Conservation (phyloP, 1,140 invertebrate genomes). For the Battus philenor region DNA sequence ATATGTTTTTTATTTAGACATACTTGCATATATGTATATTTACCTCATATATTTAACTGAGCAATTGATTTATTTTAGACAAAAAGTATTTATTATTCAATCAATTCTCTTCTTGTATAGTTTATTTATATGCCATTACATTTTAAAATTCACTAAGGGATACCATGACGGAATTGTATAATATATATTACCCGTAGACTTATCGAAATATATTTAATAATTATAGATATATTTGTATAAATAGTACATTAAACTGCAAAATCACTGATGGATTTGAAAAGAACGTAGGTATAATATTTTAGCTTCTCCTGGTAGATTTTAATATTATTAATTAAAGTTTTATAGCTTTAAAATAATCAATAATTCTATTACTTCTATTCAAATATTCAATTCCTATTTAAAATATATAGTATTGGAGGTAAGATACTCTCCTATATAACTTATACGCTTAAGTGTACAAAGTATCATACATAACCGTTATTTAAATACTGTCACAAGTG, state of each 20-base stretch:
- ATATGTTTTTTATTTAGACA: no score
- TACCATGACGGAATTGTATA: conserved; percentile 1
- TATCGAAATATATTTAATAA: conserved; percentile 31
- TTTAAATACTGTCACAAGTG: no score
- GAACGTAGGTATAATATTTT: conserved; percentile 21
- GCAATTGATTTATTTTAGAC: no score
- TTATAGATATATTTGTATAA: conserved; percentile 27
- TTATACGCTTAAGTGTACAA: conserved; percentile 46
- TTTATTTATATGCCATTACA: no score
- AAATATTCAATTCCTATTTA: conserved; percentile 1
- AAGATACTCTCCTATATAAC: conserved; percentile 20
- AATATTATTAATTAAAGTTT: conserved; percentile 5
- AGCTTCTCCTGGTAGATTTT: conserved; percentile 19
- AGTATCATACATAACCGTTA: no score
- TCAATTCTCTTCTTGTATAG: no score
- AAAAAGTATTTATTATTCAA: no score
- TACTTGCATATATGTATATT: no score
- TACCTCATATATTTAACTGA: no score
- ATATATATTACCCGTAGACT: conserved; percentile 20
- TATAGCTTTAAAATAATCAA: conserved; percentile 16
- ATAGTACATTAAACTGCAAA: conserved; percentile 40
- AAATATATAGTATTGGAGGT: not conserved
- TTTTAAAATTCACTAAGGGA: no score
- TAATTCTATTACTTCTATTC: conserved; percentile 14
- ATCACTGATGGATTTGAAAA: conserved; percentile 52